Evolutionary conservation across 2,888 invertebrate species (phyloP).

Genomic region (Drosophila monieri): DNA sequence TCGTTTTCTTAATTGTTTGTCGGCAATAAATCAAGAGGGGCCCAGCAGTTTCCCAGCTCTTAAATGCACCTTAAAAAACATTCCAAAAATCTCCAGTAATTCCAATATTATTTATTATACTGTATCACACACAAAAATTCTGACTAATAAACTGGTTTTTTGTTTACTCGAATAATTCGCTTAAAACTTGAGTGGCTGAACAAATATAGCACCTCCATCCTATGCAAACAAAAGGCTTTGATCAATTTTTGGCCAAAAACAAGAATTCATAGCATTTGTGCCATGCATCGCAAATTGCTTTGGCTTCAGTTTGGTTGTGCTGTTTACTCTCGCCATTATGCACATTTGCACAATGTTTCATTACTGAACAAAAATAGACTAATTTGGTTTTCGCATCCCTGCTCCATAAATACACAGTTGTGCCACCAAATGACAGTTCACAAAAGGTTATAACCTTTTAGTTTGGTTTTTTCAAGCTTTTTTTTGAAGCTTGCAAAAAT

Average conservation of each 20-base stretch:
- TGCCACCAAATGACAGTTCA: slow-evolving; percentile 2
- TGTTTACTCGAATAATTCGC: slow-evolving; percentile 8
- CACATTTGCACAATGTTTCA: slow-evolving; percentile 47
- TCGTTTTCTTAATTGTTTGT: slow-evolving; percentile 67
- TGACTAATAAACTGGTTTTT: neutral
- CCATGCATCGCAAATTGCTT: slow-evolving; percentile 25
- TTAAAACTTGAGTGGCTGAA: slow-evolving; percentile 32
- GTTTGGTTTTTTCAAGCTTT: neutral
- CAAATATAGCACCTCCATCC: slow-evolving; percentile 9
- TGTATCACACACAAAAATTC: neutral
- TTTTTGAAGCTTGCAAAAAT: slow-evolving; percentile 1
- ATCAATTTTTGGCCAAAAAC: slow-evolving; percentile 47
- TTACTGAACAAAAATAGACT: slow-evolving; percentile 52
- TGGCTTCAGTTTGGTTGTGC: slow-evolving; percentile 19
- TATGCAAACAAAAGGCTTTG: slow-evolving; percentile 63
- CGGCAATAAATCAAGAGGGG: slow-evolving; percentile 61
- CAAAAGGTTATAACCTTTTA: neutral
- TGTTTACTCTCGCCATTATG: slow-evolving; percentile 34
- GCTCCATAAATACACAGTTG: slow-evolving; percentile 10
- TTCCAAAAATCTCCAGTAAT: neutral
- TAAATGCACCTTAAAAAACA: neutral
- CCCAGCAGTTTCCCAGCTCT: neutral
- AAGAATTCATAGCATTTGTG: slow-evolving; percentile 26
- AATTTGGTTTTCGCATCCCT: slow-evolving; percentile 33
- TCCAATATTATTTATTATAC: neutral